These are phyloP conservation scores for Leucophenga varia DNA, from an alignment of 1,140 invertebrate species.

Conservation along the genomic window DNA sequence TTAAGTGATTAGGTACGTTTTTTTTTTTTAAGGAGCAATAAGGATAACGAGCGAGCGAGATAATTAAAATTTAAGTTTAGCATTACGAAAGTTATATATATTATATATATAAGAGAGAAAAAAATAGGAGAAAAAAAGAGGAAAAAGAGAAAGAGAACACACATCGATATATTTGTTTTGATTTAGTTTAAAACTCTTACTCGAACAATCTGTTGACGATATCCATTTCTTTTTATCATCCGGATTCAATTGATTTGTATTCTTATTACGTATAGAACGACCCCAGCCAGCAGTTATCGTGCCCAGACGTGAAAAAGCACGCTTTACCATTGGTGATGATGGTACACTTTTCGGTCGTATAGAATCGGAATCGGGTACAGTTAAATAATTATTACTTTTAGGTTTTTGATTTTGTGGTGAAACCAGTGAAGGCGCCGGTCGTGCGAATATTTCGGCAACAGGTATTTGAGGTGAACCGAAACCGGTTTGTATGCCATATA, in stretches of 20 bases:
- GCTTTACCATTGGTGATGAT: slow-evolving; percentile 91
- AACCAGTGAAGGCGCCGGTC: slow-evolving; percentile 79
- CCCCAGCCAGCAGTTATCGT: slow-evolving; percentile 90
- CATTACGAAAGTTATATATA: too few species aligned
- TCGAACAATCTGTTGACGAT: slow-evolving; percentile 88
- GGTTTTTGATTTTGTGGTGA: slow-evolving; percentile 75
- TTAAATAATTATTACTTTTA: slow-evolving; percentile 89
- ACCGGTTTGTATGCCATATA: slow-evolving; percentile 90
- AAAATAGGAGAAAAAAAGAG: slow-evolving; percentile 20
- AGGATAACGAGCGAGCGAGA: slow-evolving; percentile 15
- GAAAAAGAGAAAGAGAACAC: slow-evolving; percentile 36
- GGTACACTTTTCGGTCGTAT: slow-evolving; percentile 86
- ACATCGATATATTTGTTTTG: slow-evolving; percentile 56
- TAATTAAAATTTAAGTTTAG: too few species aligned
- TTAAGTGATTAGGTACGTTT: too few species aligned
- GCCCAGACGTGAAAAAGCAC: slow-evolving; percentile 84
- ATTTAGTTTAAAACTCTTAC: slow-evolving; percentile 60
- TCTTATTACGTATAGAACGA: slow-evolving; percentile 75
- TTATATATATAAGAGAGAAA: slow-evolving; percentile 11
- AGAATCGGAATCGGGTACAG: slow-evolving; percentile 71
- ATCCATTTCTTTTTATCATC: slow-evolving; percentile 92
- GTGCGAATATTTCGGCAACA: slow-evolving; percentile 80
- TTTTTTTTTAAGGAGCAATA: too few species aligned
- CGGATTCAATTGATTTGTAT: slow-evolving; percentile 68
- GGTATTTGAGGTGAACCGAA: slow-evolving; percentile 92